These are phyloP conservation scores for Drosophila chauvacae DNA, from an alignment of 1,140 invertebrate genomes.

Conservation along the genomic window DNA sequence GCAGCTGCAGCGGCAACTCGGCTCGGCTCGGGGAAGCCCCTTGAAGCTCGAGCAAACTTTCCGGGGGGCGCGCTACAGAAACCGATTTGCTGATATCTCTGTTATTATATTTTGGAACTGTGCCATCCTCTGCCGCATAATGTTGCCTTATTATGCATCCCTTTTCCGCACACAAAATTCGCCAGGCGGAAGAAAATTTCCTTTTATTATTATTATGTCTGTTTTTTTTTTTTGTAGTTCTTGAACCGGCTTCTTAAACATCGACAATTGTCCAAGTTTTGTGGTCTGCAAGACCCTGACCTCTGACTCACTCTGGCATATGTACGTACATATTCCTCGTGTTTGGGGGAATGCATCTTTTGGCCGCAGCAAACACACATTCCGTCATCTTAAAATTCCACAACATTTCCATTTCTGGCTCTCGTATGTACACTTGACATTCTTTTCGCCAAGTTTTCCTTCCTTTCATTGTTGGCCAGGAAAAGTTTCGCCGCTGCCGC, in stretches of 20 bases:
- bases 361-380: slow-evolving; percentile 33
- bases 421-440: slow-evolving; percentile 67
- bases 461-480: slow-evolving; percentile 15
- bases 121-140: slow-evolving; percentile 51
- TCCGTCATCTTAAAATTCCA: slow-evolving; percentile 47
- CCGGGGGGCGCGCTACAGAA: slow-evolving; percentile 7
- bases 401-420: slow-evolving; percentile 30
- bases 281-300: slow-evolving; percentile 57
- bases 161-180: slow-evolving; percentile 15
- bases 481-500: slow-evolving; percentile 20
- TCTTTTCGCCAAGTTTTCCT: slow-evolving; percentile 39
- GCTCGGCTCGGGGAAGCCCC: background rate
- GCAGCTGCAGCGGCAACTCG: slow-evolving; percentile 23
- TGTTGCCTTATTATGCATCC: slow-evolving; percentile 57
- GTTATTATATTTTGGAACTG: slow-evolving; percentile 59
- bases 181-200: slow-evolving; percentile 37
- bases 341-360: slow-evolving; percentile 22
- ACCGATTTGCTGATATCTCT: slow-evolving; percentile 53
- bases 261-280: slow-evolving; percentile 51
- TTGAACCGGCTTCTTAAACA: slow-evolving; percentile 44
- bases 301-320: slow-evolving; percentile 29
- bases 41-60: slow-evolving; percentile 38
- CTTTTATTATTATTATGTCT: slow-evolving; percentile 37
- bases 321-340: background rate
- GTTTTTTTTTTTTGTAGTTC: background rate